Base-by-base conservation (phyloP, 2,113 vertebrate species). In the Cranoglanis bouderius region DNA sequence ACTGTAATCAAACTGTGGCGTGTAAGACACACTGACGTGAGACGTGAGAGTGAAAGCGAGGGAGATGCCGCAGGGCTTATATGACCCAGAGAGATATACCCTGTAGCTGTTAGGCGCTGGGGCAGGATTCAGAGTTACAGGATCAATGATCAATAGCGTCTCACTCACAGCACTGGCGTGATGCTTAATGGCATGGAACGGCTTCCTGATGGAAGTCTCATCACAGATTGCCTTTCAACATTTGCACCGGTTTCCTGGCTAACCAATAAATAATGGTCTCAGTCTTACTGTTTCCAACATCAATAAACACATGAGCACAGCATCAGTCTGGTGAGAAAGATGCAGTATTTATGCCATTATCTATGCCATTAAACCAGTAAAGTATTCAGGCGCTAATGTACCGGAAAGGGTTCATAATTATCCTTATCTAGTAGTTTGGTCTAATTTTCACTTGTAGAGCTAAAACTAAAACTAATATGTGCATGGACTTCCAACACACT, bases 171-270 rank as follows among this genome's bases (percentile, higher is more conserved):
- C 67, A 40, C n/a, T 46, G 38, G 75, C 38, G 75, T 16, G 82
- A 74, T 65, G 77, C 55, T 85, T 89, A 87, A 91, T 91, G 85
- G 74, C 61, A 61, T 49, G 88, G 82, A 89, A 85, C 85, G 49
- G 29, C 84, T 89, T 89, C 51, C 82, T 87, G 85, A 87, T 87
- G 81, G 57, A 88, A 51, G 82, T 78, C 70, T 85, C 55, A 80
- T 89, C 74, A 80, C 59, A 74, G 35, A 82, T 9, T 38, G 10
- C 19, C 51, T 57, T 88, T 85, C 19, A 87, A 63, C 85, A 86
- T 35, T 40, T 29, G 10, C 81, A 85, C 46, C 35, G 24, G 32
- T 55, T 84, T 72, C 35, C 18, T 38, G 24, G 16, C 35, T 72
- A 53, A 86, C 43, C 43, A 65, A 38, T 53, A 67, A 87, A 51